Conservation (phyloP, 1,140 invertebrate species). For the Scaptodrosophila lebanonensis region DNA sequence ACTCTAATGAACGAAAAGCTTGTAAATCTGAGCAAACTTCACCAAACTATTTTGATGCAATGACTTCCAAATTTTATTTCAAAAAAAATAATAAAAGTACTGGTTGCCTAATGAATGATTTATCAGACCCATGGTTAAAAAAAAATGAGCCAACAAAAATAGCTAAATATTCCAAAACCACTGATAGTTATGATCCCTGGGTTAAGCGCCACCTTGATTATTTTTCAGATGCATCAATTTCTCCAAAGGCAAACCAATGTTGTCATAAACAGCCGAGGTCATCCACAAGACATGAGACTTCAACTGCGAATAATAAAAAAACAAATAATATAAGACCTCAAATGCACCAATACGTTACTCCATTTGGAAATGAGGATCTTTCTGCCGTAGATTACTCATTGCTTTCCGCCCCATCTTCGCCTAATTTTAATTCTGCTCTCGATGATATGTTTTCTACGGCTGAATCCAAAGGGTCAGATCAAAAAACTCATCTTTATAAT, state of each 20-base stretch:
- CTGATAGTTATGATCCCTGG: constrained; percentile 6
- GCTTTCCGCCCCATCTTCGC: constrained; percentile 17
- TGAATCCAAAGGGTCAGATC: not conserved
- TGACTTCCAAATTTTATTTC: constrained; percentile 17
- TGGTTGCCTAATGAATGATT: constrained; percentile 45
- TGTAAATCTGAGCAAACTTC: constrained; percentile 42
- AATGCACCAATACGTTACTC: not conserved
- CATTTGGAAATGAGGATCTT: not conserved
- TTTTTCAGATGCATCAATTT: not conserved
- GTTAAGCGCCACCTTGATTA: not conserved
- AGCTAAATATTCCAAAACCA: no score
- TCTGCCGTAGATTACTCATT: no score
- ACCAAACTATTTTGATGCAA: constrained; percentile 40
- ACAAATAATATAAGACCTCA: not conserved
- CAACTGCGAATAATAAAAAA: not conserved
- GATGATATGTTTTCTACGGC: constrained; percentile 7
- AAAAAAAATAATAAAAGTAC: constrained; percentile 37
- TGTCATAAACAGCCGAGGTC: not conserved
- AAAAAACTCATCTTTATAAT: no score
- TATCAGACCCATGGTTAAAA: constrained; percentile 58
- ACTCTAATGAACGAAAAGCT: constrained; percentile 16
- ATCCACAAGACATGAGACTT: not conserved
- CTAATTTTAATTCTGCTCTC: not conserved
- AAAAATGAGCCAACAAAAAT: no score
- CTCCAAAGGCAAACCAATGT: not conserved